A percentile compares a stretch with the other conserved stretches of the same genome.
Evolutionary conservation across 2,797 vertebrate genomes (phyloP).

Genomic region (Delichon dasypus): DNA sequence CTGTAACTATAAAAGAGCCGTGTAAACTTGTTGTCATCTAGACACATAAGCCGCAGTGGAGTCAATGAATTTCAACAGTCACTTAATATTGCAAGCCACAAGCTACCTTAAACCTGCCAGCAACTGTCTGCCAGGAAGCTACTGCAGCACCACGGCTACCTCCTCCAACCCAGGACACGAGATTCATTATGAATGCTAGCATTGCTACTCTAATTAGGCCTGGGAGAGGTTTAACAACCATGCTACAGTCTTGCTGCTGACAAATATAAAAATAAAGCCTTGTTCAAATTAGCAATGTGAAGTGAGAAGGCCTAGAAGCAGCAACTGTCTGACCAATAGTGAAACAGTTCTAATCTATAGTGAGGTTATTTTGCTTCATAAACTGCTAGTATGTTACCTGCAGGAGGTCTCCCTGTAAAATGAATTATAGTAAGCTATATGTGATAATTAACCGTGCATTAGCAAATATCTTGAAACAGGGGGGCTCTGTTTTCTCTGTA

Average conservation of each 20-base stretch:
- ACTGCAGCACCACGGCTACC: constrained; percentile 76
- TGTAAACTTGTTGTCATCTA: constrained; percentile 89
- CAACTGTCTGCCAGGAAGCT: constrained; percentile 84
- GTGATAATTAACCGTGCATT: constrained; percentile 88
- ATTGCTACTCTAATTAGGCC: constrained; percentile 94
- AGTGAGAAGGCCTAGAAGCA: constrained; percentile 87
- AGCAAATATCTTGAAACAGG: constrained; percentile 85
- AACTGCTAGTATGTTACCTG: constrained; percentile 83
- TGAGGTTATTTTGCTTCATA: constrained; percentile 90
- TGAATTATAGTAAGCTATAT: constrained; percentile 88
- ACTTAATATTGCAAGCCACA: constrained; percentile 87
- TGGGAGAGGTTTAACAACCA: constrained; percentile 91
- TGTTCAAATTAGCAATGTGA: constrained; percentile 93
- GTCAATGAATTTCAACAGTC: constrained; percentile 90
- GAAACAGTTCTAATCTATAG: constrained; percentile 83
- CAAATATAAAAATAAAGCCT: constrained; percentile 94
- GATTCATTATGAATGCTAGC: constrained; percentile 90
- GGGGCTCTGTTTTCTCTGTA: constrained; percentile 83
- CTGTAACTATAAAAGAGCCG: constrained; percentile 83
- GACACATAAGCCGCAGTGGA: constrained; percentile 84
- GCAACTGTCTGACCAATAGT: constrained; percentile 79
- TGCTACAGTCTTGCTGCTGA: constrained; percentile 90
- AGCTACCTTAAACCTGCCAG: constrained; percentile 83
- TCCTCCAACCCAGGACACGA: constrained; percentile 78
- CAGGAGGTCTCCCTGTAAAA: constrained; percentile 85